Conservation (phyloP, 2,888 invertebrate genomes). For the Nomada ferruginata region DNA sequence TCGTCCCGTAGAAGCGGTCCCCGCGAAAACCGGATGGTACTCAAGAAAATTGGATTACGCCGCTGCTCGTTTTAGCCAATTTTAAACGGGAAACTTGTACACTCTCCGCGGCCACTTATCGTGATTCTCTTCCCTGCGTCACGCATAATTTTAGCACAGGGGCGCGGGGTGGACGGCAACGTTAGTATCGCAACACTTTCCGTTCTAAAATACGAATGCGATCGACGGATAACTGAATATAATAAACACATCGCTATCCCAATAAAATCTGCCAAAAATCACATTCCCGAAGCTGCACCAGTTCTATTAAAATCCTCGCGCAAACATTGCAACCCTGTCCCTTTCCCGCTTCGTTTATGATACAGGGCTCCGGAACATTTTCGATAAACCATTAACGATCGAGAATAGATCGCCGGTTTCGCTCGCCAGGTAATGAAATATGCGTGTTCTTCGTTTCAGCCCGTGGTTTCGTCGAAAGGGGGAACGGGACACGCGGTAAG, state of each 20-base stretch:
- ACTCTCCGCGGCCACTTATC: constrained; percentile 35
- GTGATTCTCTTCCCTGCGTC: constrained; percentile 46
- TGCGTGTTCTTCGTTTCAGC: too few relatives aligned
- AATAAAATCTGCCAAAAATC: too few relatives aligned
- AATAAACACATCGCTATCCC: too few relatives aligned
- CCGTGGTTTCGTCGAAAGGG: too few relatives aligned
- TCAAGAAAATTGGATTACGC: constrained; percentile 60
- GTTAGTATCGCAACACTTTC: constrained; percentile 2
- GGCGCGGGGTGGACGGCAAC: not conserved
- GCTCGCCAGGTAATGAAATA: not conserved
- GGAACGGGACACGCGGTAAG: not conserved
- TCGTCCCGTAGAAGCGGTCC: constrained; percentile 9
- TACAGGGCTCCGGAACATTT: too few relatives aligned
- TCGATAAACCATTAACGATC: too few relatives aligned
- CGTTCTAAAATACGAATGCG: not conserved
- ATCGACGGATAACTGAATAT: not conserved
- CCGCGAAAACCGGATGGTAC: constrained; percentile 20
- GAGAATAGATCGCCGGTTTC: too few relatives aligned
- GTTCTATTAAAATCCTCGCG: too few relatives aligned
- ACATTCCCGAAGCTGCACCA: too few relatives aligned
- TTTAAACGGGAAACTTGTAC: constrained; percentile 48
- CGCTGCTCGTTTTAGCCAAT: constrained; percentile 52
- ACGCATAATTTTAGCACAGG: constrained; percentile 25
- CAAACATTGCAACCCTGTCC: too few relatives aligned
- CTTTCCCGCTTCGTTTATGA: too few relatives aligned